phyloP scores from a whole-genome alignment of 2,888 invertebrate species.

The Thysanoteuthis rhombus region DNA sequence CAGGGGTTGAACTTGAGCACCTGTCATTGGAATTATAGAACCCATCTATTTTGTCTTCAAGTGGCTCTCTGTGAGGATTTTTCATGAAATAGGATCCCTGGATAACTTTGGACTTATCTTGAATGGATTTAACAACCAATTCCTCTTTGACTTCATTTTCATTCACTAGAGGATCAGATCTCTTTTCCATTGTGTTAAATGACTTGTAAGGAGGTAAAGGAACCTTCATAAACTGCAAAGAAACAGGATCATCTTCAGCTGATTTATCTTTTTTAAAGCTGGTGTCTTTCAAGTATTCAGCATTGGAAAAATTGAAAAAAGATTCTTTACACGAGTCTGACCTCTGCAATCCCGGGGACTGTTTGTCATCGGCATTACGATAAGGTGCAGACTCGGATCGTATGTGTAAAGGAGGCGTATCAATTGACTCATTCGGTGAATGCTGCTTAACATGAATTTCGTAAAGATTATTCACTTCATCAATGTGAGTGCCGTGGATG shows the following conservation, averaged over 20 bases:
- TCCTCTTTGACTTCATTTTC: background rate
- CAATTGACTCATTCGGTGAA: constrained; percentile 38
- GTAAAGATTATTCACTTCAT: constrained; percentile 50
- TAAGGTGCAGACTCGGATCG: constrained; percentile 58
- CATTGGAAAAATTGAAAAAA: constrained; percentile 40
- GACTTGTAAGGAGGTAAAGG: background rate
- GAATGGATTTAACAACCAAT: background rate
- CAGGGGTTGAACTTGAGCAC: background rate
- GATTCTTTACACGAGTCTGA: constrained; percentile 53
- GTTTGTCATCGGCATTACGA: background rate
- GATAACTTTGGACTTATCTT: background rate
- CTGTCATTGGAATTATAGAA: background rate
- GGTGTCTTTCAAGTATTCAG: background rate
- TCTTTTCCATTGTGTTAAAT: no score
- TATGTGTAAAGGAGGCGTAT: constrained; percentile 50
- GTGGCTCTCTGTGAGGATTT: background rate
- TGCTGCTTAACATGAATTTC: constrained; percentile 51
- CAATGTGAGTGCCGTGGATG: constrained; percentile 57
- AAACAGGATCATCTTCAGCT: background rate
- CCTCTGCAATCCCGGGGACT: constrained; percentile 33
- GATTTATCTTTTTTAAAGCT: background rate
- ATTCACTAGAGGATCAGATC: no score
- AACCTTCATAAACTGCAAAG: background rate
- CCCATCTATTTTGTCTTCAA: background rate
- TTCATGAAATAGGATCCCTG: background rate